A percentile compares a stretch with the other conserved stretches of the same genome.
Conservation (phyloP, 2,797 vertebrate genomes). For the Aulostomus chinensis region DNA sequence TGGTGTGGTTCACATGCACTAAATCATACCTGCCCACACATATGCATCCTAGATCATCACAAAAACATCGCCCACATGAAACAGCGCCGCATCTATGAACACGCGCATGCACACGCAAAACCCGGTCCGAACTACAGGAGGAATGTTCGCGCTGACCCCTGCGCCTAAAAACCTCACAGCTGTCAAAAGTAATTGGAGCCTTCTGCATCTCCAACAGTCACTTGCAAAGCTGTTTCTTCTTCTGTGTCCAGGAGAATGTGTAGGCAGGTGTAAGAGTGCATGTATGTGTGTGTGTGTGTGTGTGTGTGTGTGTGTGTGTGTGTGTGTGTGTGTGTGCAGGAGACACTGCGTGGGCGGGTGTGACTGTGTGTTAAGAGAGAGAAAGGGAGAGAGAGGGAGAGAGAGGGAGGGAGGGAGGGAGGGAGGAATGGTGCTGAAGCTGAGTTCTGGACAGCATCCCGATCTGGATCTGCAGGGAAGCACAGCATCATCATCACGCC, state of each 20-base stretch:
- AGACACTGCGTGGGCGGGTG: too few species aligned
- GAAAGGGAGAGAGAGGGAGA: too few species aligned
- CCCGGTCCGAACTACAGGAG: constrained; percentile 38
- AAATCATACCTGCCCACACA: constrained; percentile 57
- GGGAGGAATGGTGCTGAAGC: constrained; percentile 48
- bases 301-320: too few species aligned
- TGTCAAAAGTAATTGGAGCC: constrained; percentile 50
- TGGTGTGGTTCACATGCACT: constrained; percentile 32
- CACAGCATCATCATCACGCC: constrained; percentile 19
- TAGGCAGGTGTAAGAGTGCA: constrained; percentile 46
- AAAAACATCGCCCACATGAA: constrained; percentile 41
- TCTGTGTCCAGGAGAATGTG: constrained; percentile 22
- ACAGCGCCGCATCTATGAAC: neutral
- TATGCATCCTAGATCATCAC: constrained; percentile 52
- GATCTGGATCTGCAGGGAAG: constrained; percentile 46
- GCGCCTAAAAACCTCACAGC: constrained; percentile 24
- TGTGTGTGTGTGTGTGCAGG: too few species aligned
- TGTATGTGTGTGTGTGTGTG: too few species aligned
- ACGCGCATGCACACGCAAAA: neutral
- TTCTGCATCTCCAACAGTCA: too few species aligned
- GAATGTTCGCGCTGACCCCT: constrained; percentile 15
- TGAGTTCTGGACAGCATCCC: constrained; percentile 59
- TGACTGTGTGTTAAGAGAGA: too few species aligned
- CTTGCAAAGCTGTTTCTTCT: too few species aligned
- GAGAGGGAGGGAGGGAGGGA: too few species aligned